These are phyloP conservation scores for Drosophila dives DNA, from an alignment of 2,888 invertebrate species.

Conservation along the genomic window DNA sequence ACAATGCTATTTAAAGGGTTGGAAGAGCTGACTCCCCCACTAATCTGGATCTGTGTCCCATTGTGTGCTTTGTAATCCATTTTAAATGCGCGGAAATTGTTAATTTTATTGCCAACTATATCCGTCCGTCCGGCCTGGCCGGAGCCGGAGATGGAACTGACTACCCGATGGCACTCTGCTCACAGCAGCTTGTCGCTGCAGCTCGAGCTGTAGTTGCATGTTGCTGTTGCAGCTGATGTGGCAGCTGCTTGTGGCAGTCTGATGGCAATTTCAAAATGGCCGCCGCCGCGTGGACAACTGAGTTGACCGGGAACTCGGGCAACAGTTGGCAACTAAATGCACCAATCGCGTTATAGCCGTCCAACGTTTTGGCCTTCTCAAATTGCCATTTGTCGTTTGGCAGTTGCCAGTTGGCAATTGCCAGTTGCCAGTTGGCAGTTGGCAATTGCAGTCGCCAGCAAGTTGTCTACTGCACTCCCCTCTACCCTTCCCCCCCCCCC, in stretches of 20 bases:
- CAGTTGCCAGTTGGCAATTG: constrained; percentile 34
- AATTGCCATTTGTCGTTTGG: constrained; percentile 62
- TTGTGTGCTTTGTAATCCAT: constrained; percentile 34
- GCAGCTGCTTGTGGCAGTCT: constrained; percentile 13
- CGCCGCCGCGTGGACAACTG: constrained; percentile 55
- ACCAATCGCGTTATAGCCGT: constrained; percentile 78
- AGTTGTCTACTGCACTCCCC: constrained; percentile 2
- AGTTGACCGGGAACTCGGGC: constrained; percentile 2
- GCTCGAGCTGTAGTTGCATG: neutral
- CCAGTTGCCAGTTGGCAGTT: constrained; percentile 44
- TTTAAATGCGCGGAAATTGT: constrained; percentile 76
- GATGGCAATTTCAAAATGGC: constrained; percentile 67
- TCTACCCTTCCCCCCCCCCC: neutral
- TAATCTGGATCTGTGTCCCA: constrained; percentile 8
- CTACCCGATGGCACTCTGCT: neutral
- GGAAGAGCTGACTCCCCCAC: constrained; percentile 1
- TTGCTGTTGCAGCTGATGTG: constrained; percentile 2
- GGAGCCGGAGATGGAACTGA: constrained; percentile 12
- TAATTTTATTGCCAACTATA: constrained; percentile 76
- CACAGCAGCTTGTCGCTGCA: neutral
- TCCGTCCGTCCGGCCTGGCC: constrained; percentile 55
- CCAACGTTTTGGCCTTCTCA: constrained; percentile 67
- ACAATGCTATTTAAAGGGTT: constrained; percentile 33
- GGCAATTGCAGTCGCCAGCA: constrained; percentile 23
- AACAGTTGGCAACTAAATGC: constrained; percentile 69